Evolutionary conservation across 2,888 invertebrate genomes (phyloP).

Genomic region (Agrochola litura): DNA sequence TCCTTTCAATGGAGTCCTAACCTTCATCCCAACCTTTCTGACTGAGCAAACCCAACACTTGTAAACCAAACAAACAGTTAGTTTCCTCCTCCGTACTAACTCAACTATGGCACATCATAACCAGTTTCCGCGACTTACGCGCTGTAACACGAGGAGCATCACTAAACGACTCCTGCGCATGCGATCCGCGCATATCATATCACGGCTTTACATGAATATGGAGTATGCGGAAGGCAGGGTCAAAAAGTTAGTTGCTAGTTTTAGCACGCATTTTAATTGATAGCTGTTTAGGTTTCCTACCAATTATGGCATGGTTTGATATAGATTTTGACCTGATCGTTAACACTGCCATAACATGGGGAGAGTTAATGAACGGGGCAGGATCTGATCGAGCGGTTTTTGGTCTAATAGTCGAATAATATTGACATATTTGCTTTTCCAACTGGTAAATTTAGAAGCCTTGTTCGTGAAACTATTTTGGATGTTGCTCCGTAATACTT

Average conservation of each 20-base stretch:
- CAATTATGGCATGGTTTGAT: constrained; percentile 30
- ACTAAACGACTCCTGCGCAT: constrained; percentile 62
- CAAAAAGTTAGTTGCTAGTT: constrained; percentile 54
- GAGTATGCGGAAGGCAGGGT: constrained; percentile 65
- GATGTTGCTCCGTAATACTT: too few relatives aligned
- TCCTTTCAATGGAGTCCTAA: neutral
- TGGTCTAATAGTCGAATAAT: neutral
- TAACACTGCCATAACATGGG: neutral
- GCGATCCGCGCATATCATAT: constrained; percentile 69
- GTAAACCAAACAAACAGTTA: constrained; percentile 54
- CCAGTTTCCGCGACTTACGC: constrained; percentile 63
- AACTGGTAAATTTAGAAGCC: too few relatives aligned
- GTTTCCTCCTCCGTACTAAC: constrained; percentile 37
- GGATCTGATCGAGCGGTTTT: constrained; percentile 2
- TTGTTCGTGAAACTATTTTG: too few relatives aligned
- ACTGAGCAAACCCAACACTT: neutral
- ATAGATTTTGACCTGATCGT: neutral
- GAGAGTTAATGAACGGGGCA: neutral
- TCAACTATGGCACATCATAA: constrained; percentile 63
- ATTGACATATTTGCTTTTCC: too few relatives aligned
- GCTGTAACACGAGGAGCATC: constrained; percentile 61
- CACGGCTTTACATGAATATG: constrained; percentile 65
- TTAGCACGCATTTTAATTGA: constrained; percentile 58
- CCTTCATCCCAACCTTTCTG: too few relatives aligned
- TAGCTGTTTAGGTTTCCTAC: constrained; percentile 39